Conservation (phyloP, 2,888 invertebrate species). For the Neoaliturus tenellus region DNA sequence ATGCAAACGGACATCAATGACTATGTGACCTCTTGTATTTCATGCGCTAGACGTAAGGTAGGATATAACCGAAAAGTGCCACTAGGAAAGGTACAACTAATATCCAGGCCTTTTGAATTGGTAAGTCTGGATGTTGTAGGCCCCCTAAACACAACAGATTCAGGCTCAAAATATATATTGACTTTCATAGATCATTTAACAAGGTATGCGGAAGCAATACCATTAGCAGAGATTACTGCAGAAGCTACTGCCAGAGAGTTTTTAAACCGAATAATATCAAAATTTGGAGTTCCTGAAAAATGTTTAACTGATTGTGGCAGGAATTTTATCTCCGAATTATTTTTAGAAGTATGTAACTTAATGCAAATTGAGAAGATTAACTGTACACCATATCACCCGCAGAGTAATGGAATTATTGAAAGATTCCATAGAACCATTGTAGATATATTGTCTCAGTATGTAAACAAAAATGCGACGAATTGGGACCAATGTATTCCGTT, state of each 20-base stretch:
- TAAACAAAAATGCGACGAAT: slow-evolving; percentile 66
- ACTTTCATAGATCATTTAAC: slow-evolving; percentile 67
- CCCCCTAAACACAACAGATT: slow-evolving; percentile 67
- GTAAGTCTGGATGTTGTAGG: slow-evolving; percentile 69
- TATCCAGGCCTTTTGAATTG: slow-evolving; percentile 67
- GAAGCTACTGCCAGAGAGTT: slow-evolving; percentile 68
- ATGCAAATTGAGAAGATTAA: slow-evolving; percentile 41
- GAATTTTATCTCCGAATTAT: slow-evolving; percentile 69
- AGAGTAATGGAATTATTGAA: slow-evolving; percentile 69
- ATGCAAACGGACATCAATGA: slow-evolving; percentile 69
- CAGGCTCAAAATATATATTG: slow-evolving; percentile 69
- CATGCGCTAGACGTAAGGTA: too few relatives aligned
- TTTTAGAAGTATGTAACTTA: slow-evolving; percentile 65
- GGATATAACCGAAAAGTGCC: too few relatives aligned
- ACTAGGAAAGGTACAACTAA: too few relatives aligned
- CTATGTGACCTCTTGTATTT: too few relatives aligned
- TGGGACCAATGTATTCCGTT: slow-evolving; percentile 69
- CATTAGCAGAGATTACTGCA: slow-evolving; percentile 68
- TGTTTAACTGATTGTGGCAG: slow-evolving; percentile 71
- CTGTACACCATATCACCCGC: slow-evolving; percentile 67
- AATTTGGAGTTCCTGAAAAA: slow-evolving; percentile 69
- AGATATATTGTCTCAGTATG: slow-evolving; percentile 68
- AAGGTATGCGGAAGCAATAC: slow-evolving; percentile 66
- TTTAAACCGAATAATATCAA: slow-evolving; percentile 67
- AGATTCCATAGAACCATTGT: slow-evolving; percentile 68